These are phyloP conservation scores for Spea bombifrons DNA, from an alignment of 2,113 vertebrate genomes.

Conservation along the genomic window DNA sequence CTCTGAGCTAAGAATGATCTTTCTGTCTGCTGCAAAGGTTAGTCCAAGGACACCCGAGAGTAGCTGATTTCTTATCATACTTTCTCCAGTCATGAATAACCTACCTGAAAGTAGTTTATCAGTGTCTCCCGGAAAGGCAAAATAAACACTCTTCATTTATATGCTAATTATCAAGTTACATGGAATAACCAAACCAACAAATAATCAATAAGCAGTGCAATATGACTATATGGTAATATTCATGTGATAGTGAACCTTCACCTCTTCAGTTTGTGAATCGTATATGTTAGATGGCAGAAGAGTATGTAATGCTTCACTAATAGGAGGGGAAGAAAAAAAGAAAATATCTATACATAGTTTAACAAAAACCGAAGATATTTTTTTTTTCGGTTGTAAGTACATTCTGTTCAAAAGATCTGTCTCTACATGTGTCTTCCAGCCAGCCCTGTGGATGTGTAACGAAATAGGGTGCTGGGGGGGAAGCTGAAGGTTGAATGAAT, in stretches of 20 bases:
- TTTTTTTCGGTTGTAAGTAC: conserved; percentile 13
- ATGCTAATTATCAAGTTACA: conserved; percentile 44
- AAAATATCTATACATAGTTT: neutral
- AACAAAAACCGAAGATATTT: conserved; percentile 9
- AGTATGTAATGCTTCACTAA: neutral
- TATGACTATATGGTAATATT: conserved; percentile 14
- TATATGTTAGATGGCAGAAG: neutral
- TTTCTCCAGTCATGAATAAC: conserved; percentile 43
- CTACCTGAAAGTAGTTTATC: conserved; percentile 42
- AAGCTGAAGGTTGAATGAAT: conserved; percentile 46
- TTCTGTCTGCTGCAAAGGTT: conserved; percentile 15
- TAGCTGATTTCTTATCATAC: conserved; percentile 32
- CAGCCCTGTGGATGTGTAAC: conserved; percentile 29
- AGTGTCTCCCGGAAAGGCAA: conserved; percentile 15
- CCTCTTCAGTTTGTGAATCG: conserved; percentile 7
- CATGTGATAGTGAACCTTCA: neutral
- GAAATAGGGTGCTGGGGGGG: conserved; percentile 37
- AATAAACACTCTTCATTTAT: conserved; percentile 41
- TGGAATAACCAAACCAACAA: conserved; percentile 43
- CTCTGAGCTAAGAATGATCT: conserved; percentile 30
- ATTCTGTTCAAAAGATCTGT: conserved; percentile 15
- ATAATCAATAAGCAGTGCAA: conserved; percentile 41
- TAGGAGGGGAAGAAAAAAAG: neutral
- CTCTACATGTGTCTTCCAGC: conserved; percentile 27
- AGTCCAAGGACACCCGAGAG: conserved; percentile 36